Conservation (phyloP, 2,797 vertebrate species). For the Simalia tracyae region DNA sequence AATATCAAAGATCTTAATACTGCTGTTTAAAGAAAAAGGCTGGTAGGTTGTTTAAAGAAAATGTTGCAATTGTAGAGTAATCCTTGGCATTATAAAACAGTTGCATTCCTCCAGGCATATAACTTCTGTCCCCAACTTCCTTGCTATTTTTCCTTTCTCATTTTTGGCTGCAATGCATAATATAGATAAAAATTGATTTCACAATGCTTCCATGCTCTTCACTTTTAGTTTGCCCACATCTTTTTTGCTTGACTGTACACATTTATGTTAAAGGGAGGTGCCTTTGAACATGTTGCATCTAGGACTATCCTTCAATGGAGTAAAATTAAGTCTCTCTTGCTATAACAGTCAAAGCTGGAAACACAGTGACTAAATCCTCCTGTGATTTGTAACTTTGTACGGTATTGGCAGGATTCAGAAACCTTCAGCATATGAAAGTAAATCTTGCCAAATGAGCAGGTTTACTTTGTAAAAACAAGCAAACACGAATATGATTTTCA, state of each 20-base stretch:
- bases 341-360: neutral
- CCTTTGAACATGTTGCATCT: neutral
- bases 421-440: neutral
- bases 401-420: neutral
- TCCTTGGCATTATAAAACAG: neutral
- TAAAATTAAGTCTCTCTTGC: neutral
- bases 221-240: neutral
- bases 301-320: neutral
- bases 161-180: neutral
- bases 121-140: neutral
- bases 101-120: neutral
- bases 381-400: neutral
- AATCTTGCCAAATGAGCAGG: neutral
- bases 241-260: neutral
- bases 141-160: neutral
- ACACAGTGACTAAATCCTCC: neutral
- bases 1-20: neutral
- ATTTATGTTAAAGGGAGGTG: neutral
- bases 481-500: neutral
- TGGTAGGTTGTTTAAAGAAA: neutral
- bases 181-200: neutral
- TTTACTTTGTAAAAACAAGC: constrained; percentile 25
- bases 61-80: neutral
- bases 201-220: neutral
- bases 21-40: neutral